Evolutionary conservation across 2,113 vertebrate species (phyloP).

Genomic region (Notothenia rossii): DNA sequence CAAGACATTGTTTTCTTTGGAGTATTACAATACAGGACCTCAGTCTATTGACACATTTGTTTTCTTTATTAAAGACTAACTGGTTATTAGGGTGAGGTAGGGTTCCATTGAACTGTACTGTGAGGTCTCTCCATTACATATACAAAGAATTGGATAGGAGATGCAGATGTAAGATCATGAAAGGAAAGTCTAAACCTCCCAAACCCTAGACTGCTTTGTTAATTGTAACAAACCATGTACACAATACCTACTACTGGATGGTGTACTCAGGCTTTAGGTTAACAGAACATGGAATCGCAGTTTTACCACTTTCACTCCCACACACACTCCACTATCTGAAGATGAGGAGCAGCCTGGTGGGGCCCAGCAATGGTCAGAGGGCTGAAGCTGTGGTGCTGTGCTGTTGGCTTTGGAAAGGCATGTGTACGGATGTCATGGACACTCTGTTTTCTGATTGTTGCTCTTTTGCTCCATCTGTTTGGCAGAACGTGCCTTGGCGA

Average conservation of each 20-base stretch:
- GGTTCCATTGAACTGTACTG: neutral
- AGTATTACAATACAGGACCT: neutral
- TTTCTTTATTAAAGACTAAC: neutral
- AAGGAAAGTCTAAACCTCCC: neutral
- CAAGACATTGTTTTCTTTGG: neutral
- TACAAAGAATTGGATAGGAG: neutral
- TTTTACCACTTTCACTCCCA: constrained; percentile 12
- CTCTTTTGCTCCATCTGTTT: constrained; percentile 76
- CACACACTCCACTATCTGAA: constrained; percentile 19
- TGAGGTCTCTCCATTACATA: neutral
- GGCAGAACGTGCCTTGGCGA: constrained; percentile 68
- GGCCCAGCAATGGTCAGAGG: constrained; percentile 33
- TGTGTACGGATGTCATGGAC: constrained; percentile 61
- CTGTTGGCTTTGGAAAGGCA: constrained; percentile 48
- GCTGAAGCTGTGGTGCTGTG: constrained; percentile 32
- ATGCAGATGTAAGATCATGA: neutral
- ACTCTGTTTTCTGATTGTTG: constrained; percentile 62
- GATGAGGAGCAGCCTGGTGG: constrained; percentile 19
- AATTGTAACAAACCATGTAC: neutral
- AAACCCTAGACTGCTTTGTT: neutral
- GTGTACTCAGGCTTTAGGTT: neutral
- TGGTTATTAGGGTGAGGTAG: neutral
- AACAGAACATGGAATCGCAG: neutral
- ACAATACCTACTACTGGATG: neutral
- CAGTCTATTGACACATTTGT: neutral